Evolutionary conservation across 2,113 vertebrate genomes (phyloP).

Genomic region (Ranitomeya variabilis): DNA sequence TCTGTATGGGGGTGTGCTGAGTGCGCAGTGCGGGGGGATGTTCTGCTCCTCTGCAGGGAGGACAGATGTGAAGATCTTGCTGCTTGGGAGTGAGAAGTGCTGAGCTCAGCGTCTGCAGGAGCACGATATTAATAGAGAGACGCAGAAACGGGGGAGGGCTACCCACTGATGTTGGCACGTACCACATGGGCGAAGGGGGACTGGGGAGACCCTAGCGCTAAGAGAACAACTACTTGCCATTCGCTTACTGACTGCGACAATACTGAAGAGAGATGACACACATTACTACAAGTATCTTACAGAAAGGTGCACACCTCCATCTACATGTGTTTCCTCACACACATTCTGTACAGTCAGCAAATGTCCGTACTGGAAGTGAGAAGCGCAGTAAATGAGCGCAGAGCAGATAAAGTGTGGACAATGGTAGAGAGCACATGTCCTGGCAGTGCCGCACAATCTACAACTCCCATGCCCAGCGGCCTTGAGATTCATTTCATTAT

Average conservation of each 20-base stretch:
- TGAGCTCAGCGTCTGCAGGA: constrained; percentile 68
- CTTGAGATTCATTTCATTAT: no score
- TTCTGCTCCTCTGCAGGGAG: constrained; percentile 31
- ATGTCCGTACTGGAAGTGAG: no score
- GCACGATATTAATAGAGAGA: constrained; percentile 67
- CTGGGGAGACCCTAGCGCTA: background rate
- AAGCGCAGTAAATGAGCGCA: no score
- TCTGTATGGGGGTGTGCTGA: background rate
- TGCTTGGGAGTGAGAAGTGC: constrained; percentile 56
- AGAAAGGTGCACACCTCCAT: no score
- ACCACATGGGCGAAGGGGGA: background rate
- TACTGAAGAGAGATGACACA: background rate
- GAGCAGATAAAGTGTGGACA: no score
- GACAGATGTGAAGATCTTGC: constrained; percentile 37
- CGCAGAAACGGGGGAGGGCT: constrained; percentile 34
- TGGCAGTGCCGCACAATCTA: no score
- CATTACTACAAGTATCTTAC: background rate
- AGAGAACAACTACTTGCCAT: background rate
- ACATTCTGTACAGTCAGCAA: no score
- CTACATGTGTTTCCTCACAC: no score
- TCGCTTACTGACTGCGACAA: background rate
- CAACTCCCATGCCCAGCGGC: no score
- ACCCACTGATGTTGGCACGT: background rate
- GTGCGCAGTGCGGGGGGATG: constrained; percentile 33
- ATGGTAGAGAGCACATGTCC: no score